Percentiles rank a stretch among this genome's conserved stretches.
These are phyloP conservation scores for Setophaga coronata DNA, from an alignment of 2,113 vertebrate genomes.

Conservation along the genomic window DNA sequence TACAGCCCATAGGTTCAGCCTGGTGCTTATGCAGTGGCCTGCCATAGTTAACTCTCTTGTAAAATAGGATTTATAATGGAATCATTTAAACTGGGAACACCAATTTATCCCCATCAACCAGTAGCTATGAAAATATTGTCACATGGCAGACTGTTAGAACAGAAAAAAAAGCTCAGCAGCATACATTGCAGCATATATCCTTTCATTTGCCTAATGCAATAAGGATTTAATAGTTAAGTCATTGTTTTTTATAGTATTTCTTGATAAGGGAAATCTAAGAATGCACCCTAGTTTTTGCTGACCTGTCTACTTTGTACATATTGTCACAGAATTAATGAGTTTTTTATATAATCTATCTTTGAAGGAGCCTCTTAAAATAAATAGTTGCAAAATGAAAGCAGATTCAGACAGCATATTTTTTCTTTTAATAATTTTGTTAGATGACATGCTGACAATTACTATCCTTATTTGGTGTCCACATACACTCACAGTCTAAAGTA, in stretches of 20 bases:
- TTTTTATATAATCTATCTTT: neutral
- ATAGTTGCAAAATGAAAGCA: neutral
- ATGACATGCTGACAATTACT: neutral
- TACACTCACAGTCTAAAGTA: neutral
- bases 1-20: neutral
- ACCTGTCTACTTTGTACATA: neutral
- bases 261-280: neutral
- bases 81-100: neutral
- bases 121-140: neutral
- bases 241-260: neutral
- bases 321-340: neutral
- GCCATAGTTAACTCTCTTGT: neutral
- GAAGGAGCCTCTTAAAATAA: neutral
- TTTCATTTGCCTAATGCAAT: neutral
- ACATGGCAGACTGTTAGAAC: neutral
- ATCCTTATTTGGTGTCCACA: neutral
- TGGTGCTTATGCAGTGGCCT: neutral
- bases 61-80: slow-evolving; percentile 1
- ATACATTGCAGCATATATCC: neutral
- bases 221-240: neutral
- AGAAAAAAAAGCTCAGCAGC: neutral
- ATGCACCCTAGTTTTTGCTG: neutral
- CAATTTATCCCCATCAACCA: neutral
- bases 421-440: neutral
- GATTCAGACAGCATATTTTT: neutral